Evolutionary conservation across 2,888 invertebrate species (phyloP).

Genomic region (Drosophila imparisetae): DNA sequence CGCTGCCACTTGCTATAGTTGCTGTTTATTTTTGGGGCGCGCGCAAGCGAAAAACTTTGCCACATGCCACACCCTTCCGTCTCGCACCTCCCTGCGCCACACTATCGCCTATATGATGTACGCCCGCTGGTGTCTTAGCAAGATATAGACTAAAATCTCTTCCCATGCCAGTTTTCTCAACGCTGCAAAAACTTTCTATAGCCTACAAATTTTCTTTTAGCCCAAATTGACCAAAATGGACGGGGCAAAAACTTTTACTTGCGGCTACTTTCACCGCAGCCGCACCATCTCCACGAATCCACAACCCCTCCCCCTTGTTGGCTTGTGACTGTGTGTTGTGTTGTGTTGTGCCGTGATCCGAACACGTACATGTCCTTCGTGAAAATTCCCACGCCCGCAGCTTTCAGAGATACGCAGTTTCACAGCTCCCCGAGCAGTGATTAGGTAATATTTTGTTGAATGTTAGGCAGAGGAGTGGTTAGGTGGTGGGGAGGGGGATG

Average conservation of each 20-base stretch:
- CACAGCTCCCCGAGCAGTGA: conserved; percentile 67
- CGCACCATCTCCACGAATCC: conserved; percentile 1
- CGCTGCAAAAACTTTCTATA: conserved; percentile 65
- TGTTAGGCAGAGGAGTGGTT: not conserved
- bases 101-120: not conserved
- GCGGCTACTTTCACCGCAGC: conserved; percentile 67
- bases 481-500: not conserved
- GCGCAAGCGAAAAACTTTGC: conserved; percentile 54
- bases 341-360: conserved; percentile 21
- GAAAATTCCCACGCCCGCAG: conserved; percentile 45
- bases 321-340: not conserved
- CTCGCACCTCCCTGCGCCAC: not conserved
- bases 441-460: conserved; percentile 67
- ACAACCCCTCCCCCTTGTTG: not conserved
- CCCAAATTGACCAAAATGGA: conserved; percentile 75
- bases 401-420: conserved; percentile 4
- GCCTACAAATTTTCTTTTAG: conserved; percentile 78
- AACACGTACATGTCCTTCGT: conserved; percentile 48
- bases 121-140: conserved; percentile 49
- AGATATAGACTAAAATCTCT: conserved; percentile 56
- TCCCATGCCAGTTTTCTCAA: not conserved
- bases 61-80: conserved; percentile 63
- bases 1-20: conserved; percentile 77
- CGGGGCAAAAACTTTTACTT: conserved; percentile 70
- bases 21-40: conserved; percentile 64